phyloP scores from a whole-genome alignment of 2,113 vertebrate species.

The Sylvia atricapilla region DNA sequence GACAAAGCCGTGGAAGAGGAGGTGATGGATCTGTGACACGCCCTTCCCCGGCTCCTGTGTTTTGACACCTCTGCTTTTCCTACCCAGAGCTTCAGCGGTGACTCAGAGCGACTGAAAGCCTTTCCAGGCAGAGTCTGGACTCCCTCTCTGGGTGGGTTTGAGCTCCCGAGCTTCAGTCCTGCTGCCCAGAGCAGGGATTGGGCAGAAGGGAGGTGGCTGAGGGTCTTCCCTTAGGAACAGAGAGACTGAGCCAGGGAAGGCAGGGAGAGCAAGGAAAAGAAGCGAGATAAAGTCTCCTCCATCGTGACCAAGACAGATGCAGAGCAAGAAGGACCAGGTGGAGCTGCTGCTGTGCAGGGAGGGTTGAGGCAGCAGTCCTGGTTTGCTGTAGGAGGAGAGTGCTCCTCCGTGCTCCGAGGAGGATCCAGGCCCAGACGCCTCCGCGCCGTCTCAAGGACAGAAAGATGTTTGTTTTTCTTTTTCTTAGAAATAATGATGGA shows the following conservation, averaged over 20 bases:
- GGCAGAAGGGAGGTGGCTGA: not conserved
- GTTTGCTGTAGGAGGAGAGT: not conserved
- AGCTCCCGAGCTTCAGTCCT: not conserved
- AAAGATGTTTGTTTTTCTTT: not conserved
- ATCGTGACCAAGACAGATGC: not conserved
- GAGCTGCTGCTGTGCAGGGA: not conserved
- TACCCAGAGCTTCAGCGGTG: not conserved
- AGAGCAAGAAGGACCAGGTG: not conserved
- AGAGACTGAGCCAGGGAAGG: not conserved
- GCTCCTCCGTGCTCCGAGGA: rapidly evolving
- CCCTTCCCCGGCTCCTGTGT: not conserved
- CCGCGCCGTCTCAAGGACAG: not conserved
- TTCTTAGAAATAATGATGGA: conserved; percentile 1
- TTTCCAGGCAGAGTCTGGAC: not conserved
- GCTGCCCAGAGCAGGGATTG: not conserved
- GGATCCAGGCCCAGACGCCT: not conserved
- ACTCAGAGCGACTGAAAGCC: not conserved
- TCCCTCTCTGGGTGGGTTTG: not conserved
- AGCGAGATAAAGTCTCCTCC: not conserved
- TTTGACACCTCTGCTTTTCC: not conserved
- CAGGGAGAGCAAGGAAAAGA: not conserved
- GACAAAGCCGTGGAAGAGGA: conserved; percentile 84
- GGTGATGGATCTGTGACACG: conserved; percentile 73
- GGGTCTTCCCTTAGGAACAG: not conserved
- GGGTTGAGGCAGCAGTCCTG: not conserved